These are phyloP conservation scores for Campoplex nolae DNA, from an alignment of 2,888 invertebrate genomes.

Conservation along the genomic window DNA sequence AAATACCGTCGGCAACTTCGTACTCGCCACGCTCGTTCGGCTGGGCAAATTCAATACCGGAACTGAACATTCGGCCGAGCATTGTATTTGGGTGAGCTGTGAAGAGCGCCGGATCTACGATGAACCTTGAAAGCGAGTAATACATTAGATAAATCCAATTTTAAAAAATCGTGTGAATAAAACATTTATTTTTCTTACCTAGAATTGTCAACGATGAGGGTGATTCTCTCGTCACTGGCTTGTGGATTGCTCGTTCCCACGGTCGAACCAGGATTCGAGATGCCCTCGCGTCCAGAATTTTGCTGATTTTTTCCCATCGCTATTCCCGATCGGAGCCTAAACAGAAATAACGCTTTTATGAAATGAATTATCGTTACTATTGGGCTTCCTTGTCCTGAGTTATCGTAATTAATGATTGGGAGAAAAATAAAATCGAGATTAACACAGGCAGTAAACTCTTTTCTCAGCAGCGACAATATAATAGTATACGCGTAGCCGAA, in stretches of 20 bases:
- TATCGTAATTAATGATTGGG: not conserved
- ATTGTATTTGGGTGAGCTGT: constrained; percentile 99
- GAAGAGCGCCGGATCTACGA: constrained; percentile 96
- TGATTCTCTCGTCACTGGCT: constrained; percentile 91
- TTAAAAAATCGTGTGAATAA: not conserved
- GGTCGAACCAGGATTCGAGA: constrained; percentile 77
- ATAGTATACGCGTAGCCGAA: constrained; percentile 53
- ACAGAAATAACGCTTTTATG: constrained; percentile 63
- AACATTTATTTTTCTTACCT: constrained; percentile 82
- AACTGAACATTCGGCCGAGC: constrained; percentile 99
- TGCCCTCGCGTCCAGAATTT: constrained; percentile 78
- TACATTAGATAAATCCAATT: not conserved
- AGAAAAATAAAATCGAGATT: not conserved
- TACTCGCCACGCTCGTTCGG: constrained; percentile 98
- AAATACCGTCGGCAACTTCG: constrained; percentile 98
- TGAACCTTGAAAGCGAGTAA: constrained; percentile 86
- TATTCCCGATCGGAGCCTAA: constrained; percentile 80
- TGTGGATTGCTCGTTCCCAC: constrained; percentile 85
- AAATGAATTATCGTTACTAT: not conserved
- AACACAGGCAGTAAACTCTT: not conserved
- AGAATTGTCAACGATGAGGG: constrained; percentile 98
- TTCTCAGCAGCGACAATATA: constrained; percentile 18
- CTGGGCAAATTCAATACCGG: constrained; percentile 95
- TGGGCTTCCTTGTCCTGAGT: not conserved
- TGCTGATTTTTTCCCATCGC: constrained; percentile 79